Percentiles rank a stretch among this genome's conserved stretches.
Evolutionary conservation across 2,888 invertebrate genomes (phyloP).

Genomic region (Latheticus oryzae): DNA sequence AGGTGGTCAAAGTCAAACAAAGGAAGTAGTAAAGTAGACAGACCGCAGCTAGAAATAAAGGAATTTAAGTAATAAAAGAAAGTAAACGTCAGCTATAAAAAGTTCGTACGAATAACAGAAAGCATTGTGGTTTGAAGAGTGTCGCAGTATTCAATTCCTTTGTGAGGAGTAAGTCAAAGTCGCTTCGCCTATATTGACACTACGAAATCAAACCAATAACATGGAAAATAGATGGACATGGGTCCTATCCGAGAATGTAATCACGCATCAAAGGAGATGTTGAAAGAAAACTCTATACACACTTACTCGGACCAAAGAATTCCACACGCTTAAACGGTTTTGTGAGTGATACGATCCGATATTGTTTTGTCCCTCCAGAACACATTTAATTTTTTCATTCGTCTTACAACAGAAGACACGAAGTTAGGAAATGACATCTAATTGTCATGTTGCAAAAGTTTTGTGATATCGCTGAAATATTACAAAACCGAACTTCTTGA

Average conservation of each 20-base stretch:
- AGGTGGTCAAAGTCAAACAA: no score
- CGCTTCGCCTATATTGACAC: slow-evolving; percentile 59
- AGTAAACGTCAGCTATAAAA: slow-evolving; percentile 14
- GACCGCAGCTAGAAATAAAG: no score
- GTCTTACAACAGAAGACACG: no score
- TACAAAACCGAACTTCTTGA: no score
- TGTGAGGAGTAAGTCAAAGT: slow-evolving; percentile 57
- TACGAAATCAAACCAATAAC: slow-evolving; percentile 64
- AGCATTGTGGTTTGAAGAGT: slow-evolving; percentile 53
- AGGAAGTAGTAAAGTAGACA: no score
- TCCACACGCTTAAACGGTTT: slow-evolving; percentile 33
- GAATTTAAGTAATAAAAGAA: slow-evolving; percentile 22
- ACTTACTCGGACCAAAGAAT: slow-evolving; percentile 21
- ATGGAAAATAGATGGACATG: slow-evolving; percentile 65
- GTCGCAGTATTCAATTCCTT: slow-evolving; percentile 57
- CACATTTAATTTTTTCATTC: slow-evolving; percentile 22
- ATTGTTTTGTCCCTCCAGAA: slow-evolving; percentile 18
- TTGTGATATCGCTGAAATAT: no score
- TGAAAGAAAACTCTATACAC: slow-evolving; percentile 46
- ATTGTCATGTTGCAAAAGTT: no score
- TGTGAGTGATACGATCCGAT: slow-evolving; percentile 34
- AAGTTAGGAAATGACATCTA: no score
- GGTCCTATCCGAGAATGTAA: slow-evolving; percentile 55
- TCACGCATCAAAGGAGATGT: slow-evolving; percentile 57
- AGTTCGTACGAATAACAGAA: slow-evolving; percentile 44